Base-by-base conservation (phyloP, 2,113 vertebrate genomes). In the Menidia beryllina region DNA sequence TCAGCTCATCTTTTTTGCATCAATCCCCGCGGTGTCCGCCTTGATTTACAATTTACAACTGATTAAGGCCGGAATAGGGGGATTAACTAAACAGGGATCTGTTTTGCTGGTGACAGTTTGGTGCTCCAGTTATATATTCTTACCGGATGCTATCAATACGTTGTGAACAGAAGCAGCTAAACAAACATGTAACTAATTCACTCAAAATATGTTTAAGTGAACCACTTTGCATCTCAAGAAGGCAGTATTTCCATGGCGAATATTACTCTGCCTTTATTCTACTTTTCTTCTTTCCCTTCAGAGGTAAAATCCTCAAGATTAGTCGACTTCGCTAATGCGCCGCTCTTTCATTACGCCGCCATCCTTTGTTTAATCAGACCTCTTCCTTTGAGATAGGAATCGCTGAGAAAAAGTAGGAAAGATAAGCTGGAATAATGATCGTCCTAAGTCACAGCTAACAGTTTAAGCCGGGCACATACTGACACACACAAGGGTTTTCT, bases 351-450 rank as follows among this genome's bases (percentile, higher is more conserved):
- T 49, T 79, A 36, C 82, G 86, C 79, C 51, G 43, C 65, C 74
- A 72, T 72, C 67, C 68, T 88, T 87, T 82, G 74, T 88, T 84
- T 78, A 77, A 88, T 78, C 75, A 61, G 72, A 30, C 72, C 36
- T 80, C 87, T 82, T 75, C 60, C 27, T 53, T 60, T 79, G 69
- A 79, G 88, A 88, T 78, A 71, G 20, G 51, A 74, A 86, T 82
- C 67, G 1, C 79, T 79, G 65, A 78, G 81, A 84, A 83, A 62
- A 79, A 74, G 54, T 54, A 50, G 63, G 13, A 69, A 61, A 68
- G 79, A 86, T 88, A 78, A 88, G 75, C 60, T 19, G 68, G 81
- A 81, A 69, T 84, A 79, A 86, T 81, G 81, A 86, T 84, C 57
- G 54, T 83, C 51, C 78, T 84, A 77, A 83, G 50, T 77, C 77